Conservation (phyloP, 2,797 vertebrate genomes). For the Chlorospingus flavigularis region DNA sequence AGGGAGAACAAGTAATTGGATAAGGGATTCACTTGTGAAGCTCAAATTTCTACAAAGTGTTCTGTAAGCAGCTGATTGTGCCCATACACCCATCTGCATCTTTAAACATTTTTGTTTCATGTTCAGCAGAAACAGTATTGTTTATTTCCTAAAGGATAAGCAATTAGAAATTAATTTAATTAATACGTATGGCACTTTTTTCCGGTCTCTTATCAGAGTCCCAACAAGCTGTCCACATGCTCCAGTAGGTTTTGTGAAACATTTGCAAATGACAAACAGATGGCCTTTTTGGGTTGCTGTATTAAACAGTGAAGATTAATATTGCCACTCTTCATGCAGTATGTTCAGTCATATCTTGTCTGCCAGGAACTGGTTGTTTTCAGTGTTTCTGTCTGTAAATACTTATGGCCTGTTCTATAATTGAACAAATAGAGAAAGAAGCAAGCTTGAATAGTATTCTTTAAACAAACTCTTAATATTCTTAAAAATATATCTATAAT, state of each 20-base stretch:
- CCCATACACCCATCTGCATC: conserved; percentile 30
- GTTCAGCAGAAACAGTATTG: conserved; percentile 17
- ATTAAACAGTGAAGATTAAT: conserved; percentile 33
- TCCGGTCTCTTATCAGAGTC: neutral
- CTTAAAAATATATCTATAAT: neutral
- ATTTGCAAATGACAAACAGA: conserved; percentile 45
- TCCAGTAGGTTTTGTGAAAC: conserved; percentile 50
- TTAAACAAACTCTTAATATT: neutral
- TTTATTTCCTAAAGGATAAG: conserved; percentile 47
- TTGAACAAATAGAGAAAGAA: conserved; percentile 14
- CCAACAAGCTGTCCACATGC: neutral
- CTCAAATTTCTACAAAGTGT: neutral
- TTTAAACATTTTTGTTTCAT: conserved; percentile 13
- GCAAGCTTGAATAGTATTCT: neutral
- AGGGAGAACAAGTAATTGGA: neutral
- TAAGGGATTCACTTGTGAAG: neutral
- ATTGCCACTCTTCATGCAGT: neutral
- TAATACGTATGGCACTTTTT: neutral
- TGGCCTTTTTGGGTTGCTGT: conserved; percentile 40
- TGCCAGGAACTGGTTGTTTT: conserved; percentile 36
- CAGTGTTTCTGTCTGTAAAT: conserved; percentile 12
- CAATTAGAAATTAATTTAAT: conserved; percentile 20
- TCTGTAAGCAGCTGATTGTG: neutral
- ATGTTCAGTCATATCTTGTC: conserved; percentile 11
- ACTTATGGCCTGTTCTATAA: conserved; percentile 5